Percentiles rank a stretch among this genome's conserved stretches.
These are phyloP conservation scores for Jacana jacana DNA, from an alignment of 2,113 vertebrate genomes.

Conservation along the genomic window DNA sequence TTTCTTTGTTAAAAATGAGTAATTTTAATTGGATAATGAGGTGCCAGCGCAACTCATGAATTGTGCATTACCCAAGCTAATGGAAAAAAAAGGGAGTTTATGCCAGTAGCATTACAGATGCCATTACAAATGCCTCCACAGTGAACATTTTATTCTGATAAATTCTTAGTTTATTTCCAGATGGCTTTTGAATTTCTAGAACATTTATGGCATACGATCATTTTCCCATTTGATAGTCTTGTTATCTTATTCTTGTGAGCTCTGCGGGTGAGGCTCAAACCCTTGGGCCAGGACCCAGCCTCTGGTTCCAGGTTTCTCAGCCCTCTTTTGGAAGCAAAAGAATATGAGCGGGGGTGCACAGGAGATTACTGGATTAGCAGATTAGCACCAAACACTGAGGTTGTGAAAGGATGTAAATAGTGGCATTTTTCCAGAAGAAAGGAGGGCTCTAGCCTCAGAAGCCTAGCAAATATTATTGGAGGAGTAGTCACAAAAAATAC, in stretches of 20 bases:
- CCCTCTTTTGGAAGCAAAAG: not conserved
- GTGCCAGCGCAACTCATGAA: not conserved
- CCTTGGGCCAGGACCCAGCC: not conserved
- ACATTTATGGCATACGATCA: not conserved
- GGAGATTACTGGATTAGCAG: not conserved
- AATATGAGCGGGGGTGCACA: fast-evolving
- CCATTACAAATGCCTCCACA: not conserved
- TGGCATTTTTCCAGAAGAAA: not conserved
- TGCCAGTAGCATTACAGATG: not conserved
- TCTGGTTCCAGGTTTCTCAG: not conserved
- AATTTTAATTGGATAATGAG: conserved; percentile 48
- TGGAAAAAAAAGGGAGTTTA: not conserved
- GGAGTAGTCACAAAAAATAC: fast-evolving
- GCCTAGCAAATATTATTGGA: not conserved
- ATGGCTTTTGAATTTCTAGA: not conserved
- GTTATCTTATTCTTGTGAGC: not conserved
- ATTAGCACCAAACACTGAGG: not conserved
- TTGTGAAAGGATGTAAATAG: not conserved
- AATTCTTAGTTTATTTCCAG: not conserved
- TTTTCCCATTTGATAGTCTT: not conserved
- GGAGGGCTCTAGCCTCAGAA: not conserved
- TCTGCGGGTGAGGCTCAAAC: not conserved
- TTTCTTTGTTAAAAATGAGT: conserved; percentile 15
- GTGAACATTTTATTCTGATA: not conserved
- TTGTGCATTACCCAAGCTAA: not conserved